Evolutionary conservation across 2,113 vertebrate species (phyloP), one percentile per base, ranked within the genome.

Genomic region (Oxygymnocypris stewartii): DNA sequence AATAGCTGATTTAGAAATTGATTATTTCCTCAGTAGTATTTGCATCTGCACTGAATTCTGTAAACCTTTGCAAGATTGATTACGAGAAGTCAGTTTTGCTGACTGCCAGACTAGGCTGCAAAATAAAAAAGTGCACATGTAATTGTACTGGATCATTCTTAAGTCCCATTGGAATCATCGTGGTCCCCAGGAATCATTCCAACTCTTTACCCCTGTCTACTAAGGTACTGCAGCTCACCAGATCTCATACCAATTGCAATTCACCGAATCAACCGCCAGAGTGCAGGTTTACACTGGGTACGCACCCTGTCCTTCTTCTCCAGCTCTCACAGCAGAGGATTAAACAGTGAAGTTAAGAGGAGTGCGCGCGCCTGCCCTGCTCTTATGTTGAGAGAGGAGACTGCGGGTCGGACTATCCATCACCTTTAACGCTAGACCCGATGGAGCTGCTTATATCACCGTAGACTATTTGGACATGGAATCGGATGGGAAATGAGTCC

Each of bases 281-380:
- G 92, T 91, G 89, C 88, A 91, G 87, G 76, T 67, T 44, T 40
- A 31, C 84, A 61, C 91, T 1, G 4, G 0, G 25, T 3, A 54
- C 7, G 74, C 4, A 80, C n/a, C 12, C 69, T 6, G 89, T 84
- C 87, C 84, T 87, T 51, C 54, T 28, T 71, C 63, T 12, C 89
- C 89, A 18, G 84, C 86, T 88, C 87, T 88, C 18, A 89, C 59
- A 90, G 88, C 89, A 92, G 89, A 84, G 90, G 90, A 92, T 93
- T 91, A 92, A 89, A 93, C 94, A 94, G 92, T 94, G 92, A 85
- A 86, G 91, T 91, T 90, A 93, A 93, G 91, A 91, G 90, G 90
- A 88, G 91, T 91, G 90, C 88, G 84, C 85, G 40, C 89, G 88
- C 89, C 88, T 91, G 87, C 81, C 86, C 86, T 87, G 37, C 79